Evolutionary conservation across 2,113 vertebrate species (phyloP).

Genomic region (Diphyllodes magnificus): DNA sequence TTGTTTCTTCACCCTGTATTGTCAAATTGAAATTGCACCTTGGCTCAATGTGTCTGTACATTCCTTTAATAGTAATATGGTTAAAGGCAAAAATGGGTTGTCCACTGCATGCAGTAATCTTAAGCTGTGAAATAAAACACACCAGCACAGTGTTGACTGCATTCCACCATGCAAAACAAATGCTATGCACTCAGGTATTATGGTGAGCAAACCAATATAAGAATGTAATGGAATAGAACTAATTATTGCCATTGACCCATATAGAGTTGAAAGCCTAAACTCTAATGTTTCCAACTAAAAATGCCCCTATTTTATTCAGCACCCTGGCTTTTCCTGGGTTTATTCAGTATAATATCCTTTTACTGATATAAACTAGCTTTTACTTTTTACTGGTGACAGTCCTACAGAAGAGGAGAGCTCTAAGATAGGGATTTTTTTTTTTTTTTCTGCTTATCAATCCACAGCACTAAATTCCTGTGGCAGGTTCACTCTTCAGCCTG

Average conservation of each 20-base stretch:
- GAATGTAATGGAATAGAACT: conserved; percentile 13
- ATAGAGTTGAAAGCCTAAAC: background rate
- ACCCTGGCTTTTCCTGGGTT: background rate
- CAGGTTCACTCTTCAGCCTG: conserved; percentile 30
- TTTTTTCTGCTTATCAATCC: conserved; percentile 19
- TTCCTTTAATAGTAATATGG: background rate
- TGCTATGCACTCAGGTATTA: background rate
- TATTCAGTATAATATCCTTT: background rate
- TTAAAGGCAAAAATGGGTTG: background rate
- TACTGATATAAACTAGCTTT: background rate
- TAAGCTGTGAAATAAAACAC: background rate
- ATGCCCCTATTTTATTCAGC: background rate
- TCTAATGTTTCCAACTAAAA: background rate
- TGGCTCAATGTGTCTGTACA: background rate
- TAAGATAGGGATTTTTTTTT: background rate
- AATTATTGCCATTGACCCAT: background rate
- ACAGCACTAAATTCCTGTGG: conserved; percentile 37
- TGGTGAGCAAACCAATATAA: background rate
- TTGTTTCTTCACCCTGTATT: background rate
- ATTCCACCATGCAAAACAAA: background rate
- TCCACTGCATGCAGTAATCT: background rate
- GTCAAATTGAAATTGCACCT: background rate
- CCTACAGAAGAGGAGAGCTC: background rate
- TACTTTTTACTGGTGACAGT: background rate
- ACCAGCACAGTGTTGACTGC: background rate